Evolutionary conservation across 1,140 invertebrate species (phyloP).

Genomic region (Drosophila mauritiana): DNA sequence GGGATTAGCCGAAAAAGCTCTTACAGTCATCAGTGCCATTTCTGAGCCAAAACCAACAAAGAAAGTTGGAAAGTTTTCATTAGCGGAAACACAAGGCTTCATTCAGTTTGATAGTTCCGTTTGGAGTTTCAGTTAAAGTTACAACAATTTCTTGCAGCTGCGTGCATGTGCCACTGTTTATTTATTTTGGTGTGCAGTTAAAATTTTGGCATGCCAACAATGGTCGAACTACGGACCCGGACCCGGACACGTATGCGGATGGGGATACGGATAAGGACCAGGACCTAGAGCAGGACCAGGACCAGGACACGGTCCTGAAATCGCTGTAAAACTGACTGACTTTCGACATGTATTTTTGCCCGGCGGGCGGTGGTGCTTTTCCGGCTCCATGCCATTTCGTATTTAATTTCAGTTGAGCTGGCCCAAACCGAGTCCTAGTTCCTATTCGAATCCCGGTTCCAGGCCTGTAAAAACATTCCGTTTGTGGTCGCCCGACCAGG

Average conservation of each 20-base stretch:
- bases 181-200: slow-evolving; percentile 76
- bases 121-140: slow-evolving; percentile 47
- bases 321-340: slow-evolving; percentile 40
- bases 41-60: slow-evolving; percentile 9
- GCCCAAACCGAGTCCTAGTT: slow-evolving; percentile 20
- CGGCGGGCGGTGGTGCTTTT: slow-evolving; percentile 40
- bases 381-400: slow-evolving; percentile 59
- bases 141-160: slow-evolving; percentile 27
- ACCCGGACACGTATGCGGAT: slow-evolving; percentile 5
- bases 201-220: slow-evolving; percentile 76
- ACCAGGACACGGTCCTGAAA: slow-evolving; percentile 30
- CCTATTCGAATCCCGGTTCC: slow-evolving; percentile 26
- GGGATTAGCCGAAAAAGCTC: neutral
- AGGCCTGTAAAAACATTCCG: slow-evolving; percentile 21
- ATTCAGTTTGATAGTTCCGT: slow-evolving; percentile 62
- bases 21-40: too few relatives aligned
- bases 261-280: slow-evolving; percentile 14
- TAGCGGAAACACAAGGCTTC: slow-evolving; percentile 74
- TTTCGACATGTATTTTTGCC: slow-evolving; percentile 26
- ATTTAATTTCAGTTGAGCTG: slow-evolving; percentile 66
- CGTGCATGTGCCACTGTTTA: slow-evolving; percentile 54
- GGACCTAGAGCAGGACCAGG: slow-evolving; percentile 7
- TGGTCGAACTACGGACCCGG: slow-evolving; percentile 36
- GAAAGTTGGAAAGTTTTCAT: slow-evolving; percentile 69
- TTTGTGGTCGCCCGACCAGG: slow-evolving; percentile 35